Evolutionary conservation across 2,888 invertebrate genomes (phyloP).

Genomic region (Aphrophora alni): DNA sequence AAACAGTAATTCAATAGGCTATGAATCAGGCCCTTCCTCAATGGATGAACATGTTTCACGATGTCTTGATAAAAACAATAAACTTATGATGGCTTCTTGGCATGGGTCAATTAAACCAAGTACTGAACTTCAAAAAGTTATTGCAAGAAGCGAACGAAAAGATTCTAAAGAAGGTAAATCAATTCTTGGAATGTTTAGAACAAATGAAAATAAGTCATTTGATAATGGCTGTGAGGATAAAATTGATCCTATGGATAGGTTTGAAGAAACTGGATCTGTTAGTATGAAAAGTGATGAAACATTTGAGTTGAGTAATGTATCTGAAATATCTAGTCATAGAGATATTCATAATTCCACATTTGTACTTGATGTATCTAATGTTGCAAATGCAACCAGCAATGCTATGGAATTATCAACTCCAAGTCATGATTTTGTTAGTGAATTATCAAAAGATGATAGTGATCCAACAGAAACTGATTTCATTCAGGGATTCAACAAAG

Average conservation of each 20-base stretch:
- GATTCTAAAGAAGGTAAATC: constrained; percentile 41
- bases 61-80: constrained; percentile 31
- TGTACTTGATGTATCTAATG: constrained; percentile 48
- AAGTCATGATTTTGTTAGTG: constrained; percentile 46
- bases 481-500: constrained; percentile 27
- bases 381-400: constrained; percentile 46
- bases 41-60: constrained; percentile 37
- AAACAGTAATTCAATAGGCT: constrained; percentile 32
- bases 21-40: constrained; percentile 44
- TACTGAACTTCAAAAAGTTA: constrained; percentile 45
- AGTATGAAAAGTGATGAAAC: constrained; percentile 47
- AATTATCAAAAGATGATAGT: constrained; percentile 46
- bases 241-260: constrained; percentile 36
- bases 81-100: constrained; percentile 48
- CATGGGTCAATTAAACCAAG: constrained; percentile 48
- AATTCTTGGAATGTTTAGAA: constrained; percentile 17
- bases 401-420: constrained; percentile 47
- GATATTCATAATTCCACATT: constrained; percentile 44
- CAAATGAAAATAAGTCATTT: neutral
- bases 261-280: constrained; percentile 44
- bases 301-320: constrained; percentile 41
- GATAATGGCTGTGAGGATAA: neutral
- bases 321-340: constrained; percentile 44
- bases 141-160: constrained; percentile 43
- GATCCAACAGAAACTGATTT: constrained; percentile 45